Evolutionary conservation across 2,113 vertebrate species (phyloP), one percentile per base, ranked within the genome.

Genomic region (Nicator chloris): DNA sequence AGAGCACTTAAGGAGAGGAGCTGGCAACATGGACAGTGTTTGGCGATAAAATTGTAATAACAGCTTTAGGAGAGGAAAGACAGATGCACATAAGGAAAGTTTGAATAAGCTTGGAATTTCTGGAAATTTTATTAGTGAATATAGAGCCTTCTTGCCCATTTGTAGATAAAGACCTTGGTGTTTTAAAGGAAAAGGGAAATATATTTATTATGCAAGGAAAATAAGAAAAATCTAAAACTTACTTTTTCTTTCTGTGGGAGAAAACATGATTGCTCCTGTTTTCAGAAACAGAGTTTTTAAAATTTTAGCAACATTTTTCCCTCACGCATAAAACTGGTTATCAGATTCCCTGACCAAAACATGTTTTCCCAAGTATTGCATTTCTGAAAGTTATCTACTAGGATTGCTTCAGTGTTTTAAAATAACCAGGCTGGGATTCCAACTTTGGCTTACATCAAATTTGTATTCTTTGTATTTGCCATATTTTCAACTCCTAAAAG

Each of bases 11-110:
- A 88, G 57, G 71, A 97, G 81, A 96, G 91, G 79, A 90, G 90
- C 82, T 97, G 95, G 97, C 96, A 96, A 94, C 93, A 92, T 39
- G 61, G 90, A 93, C 78, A 68, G 77, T 79, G 69, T 95, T 94
- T 97, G 96, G 91, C 94, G 95, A 96, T 94, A 65, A 89, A 96
- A 94, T 86, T 86, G 88, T 92, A 97, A 89, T 97, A 97, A 97
- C 90, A 96, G 76, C 93, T 97, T 86, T 71, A 95, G 72, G 66
- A 70, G 96, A 97, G 71, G 80, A 95, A 96, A 97, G 93, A 84
- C 97, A 98, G 96, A 95, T 96, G 85, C 50, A 75, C 45, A 84
- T 82, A 94, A 77, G 88, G 85, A 93, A 83, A 86, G 68, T 87
- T 78, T 40, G 56, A 96, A 85, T 93, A 92, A 92, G 93, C 78